Conservation (phyloP, 2,797 vertebrate genomes). For the Xyrichtys novacula region DNA sequence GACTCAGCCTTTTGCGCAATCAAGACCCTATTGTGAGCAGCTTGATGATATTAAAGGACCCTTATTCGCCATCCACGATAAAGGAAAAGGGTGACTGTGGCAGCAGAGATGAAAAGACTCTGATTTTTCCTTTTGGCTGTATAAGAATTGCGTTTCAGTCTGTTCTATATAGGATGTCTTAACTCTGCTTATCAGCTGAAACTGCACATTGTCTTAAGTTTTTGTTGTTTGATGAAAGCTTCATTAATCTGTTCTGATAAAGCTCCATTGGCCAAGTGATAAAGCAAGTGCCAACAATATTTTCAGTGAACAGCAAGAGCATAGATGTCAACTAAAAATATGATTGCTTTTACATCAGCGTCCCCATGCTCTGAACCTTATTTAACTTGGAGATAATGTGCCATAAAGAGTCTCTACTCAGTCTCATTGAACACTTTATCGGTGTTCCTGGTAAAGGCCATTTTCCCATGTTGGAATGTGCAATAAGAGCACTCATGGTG, state of each 20-base stretch:
- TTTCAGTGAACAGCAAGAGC: conserved; percentile 39
- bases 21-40: conserved; percentile 31
- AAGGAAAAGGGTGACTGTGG: conserved; percentile 11
- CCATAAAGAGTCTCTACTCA: conserved; percentile 32
- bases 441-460: conserved; percentile 32
- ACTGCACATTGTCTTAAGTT: conserved; percentile 14
- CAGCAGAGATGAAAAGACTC: conserved; percentile 31
- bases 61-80: conserved; percentile 7
- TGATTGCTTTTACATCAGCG: conserved; percentile 15
- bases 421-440: conserved; percentile 44
- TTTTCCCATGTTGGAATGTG: conserved; percentile 60
- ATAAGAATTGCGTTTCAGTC: conserved; percentile 20
- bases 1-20: conserved; percentile 32
- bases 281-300: conserved; percentile 40
- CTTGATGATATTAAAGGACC: conserved; percentile 4
- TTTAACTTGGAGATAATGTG: conserved; percentile 15
- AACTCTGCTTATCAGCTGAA: conserved; percentile 25
- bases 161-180: conserved; percentile 12
- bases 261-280: conserved; percentile 27
- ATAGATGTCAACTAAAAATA: conserved; percentile 41
- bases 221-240: conserved; percentile 32
- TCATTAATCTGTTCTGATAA: conserved; percentile 29
- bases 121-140: conserved; percentile 41
- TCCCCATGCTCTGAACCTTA: conserved; percentile 4
- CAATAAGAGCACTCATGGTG: conserved; percentile 45